Percentiles rank a stretch among this genome's conserved stretches.
These are phyloP conservation scores for Heterodera schachtii DNA, from an alignment of 1,140 invertebrate species.

Conservation along the genomic window DNA sequence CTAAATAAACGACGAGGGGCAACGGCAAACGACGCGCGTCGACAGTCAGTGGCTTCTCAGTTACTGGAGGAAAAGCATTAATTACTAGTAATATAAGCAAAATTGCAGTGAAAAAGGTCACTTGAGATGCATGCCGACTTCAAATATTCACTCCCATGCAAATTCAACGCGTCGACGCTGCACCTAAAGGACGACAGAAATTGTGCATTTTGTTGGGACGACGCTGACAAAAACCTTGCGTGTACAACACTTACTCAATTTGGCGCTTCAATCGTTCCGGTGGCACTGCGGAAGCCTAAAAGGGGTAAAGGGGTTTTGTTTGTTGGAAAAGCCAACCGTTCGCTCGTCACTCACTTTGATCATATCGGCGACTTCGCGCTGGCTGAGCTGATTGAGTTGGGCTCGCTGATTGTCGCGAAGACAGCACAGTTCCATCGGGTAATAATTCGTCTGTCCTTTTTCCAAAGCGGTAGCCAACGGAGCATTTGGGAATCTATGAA, in stretches of 20 bases:
- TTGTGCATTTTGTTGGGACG: neutral
- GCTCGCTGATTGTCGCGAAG: slow-evolving; percentile 37
- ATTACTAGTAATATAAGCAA: neutral
- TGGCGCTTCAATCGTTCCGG: slow-evolving; percentile 33
- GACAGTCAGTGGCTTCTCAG: slow-evolving; percentile 25
- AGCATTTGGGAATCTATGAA: slow-evolving; percentile 21
- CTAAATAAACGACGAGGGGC: slow-evolving; percentile 21
- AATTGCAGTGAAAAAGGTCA: neutral
- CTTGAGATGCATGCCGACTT: slow-evolving; percentile 17
- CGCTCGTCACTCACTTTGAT: slow-evolving; percentile 24
- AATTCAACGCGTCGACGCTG: slow-evolving; percentile 15
- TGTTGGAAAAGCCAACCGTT: neutral
- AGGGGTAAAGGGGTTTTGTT: too few relatives aligned
- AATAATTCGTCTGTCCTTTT: slow-evolving; percentile 37
- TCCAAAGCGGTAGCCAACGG: slow-evolving; percentile 38
- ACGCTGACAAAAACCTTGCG: neutral
- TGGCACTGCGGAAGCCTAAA: slow-evolving; percentile 37
- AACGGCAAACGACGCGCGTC: slow-evolving; percentile 22
- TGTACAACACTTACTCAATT: slow-evolving; percentile 15
- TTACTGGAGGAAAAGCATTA: neutral
- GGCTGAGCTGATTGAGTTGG: slow-evolving; percentile 33
- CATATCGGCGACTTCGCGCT: slow-evolving; percentile 41
- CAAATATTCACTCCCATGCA: slow-evolving; percentile 37
- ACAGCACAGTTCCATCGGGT: slow-evolving; percentile 38
- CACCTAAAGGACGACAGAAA: neutral